Base-by-base conservation (phyloP, 2,113 vertebrate genomes). In the Chrysochloris asiatica region DNA sequence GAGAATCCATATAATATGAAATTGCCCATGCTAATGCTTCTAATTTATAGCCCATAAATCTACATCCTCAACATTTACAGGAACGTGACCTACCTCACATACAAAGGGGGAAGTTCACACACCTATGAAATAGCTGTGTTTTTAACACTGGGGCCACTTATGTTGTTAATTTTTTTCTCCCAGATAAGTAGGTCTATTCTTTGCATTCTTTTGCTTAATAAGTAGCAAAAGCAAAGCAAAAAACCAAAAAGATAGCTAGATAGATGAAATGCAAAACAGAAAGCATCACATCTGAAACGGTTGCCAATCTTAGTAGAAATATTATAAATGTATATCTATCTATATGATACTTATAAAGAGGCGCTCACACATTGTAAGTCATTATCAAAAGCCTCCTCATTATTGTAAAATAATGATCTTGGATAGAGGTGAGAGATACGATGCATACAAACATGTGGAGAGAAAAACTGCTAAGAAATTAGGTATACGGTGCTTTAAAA, bases 291-390 rank as follows among this genome's bases (percentile, higher is more conserved):
- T 48, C 84, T 48, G 69, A 91, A 38, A 54, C 41, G 11, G 38
- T 80, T 89, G 89, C 91, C 91, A 89, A 48, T 86, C 30, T 47
- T 45, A 90, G 78, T n/a, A 71, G 63, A 94, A 93, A 86, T 45
- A 21, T 24, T 38, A n/a, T 30, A 6, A 30, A n/a, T 61, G 73
- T 61, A 48, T 7, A 33, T 28, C 47, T 67, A 41, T 59, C 41
- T 26, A 22, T 30, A 36, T 38, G 41, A 71, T 36, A 41, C 22
- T 54, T 50, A 26, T 0, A 45, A 12, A 38, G 14, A 71, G 17
- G 52, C 17, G 43, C 38, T 79, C 4, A 21, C n/a, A 89, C 71
- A 43, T 79, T 93, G 75, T 61, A 85, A 79, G 26, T 41, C 67
- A 47, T 17, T 30, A 11, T 83, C 72, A 7, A 38, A 2, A 36